These are phyloP conservation scores for Genyomyrus donnyi DNA, from an alignment of 2,113 vertebrate genomes.

Conservation along the genomic window DNA sequence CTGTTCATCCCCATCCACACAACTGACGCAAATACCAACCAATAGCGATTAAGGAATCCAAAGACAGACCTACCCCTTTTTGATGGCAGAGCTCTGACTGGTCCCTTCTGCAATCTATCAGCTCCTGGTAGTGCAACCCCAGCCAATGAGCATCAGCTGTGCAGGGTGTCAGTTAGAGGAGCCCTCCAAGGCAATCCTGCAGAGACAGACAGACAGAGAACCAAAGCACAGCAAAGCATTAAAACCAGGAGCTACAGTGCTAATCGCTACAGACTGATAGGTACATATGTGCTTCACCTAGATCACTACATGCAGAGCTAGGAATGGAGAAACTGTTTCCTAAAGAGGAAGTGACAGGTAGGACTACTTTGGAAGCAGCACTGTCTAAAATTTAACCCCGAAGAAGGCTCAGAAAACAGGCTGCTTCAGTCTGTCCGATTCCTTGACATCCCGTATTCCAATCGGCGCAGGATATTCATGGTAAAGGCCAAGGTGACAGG, in stretches of 20 bases:
- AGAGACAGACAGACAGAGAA: constrained; percentile 4
- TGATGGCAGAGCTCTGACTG: background rate
- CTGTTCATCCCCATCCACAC: too few species aligned
- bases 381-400: background rate
- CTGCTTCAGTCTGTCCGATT: background rate
- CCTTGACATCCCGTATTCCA: background rate
- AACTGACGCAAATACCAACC: background rate
- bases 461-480: background rate
- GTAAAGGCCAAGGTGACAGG: background rate
- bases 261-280: background rate
- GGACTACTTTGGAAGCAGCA: background rate
- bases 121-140: background rate
- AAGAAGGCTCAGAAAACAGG: background rate
- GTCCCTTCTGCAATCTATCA: background rate
- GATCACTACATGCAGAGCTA: background rate
- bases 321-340: background rate
- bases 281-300: background rate
- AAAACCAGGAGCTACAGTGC: background rate
- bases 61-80: background rate
- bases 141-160: background rate
- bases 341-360: background rate
- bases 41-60: background rate
- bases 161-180: background rate
- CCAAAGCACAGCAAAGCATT: background rate
- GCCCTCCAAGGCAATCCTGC: background rate